phyloP scores from a whole-genome alignment of 2,113 vertebrate genomes.

The Laterallus jamaicensis region DNA sequence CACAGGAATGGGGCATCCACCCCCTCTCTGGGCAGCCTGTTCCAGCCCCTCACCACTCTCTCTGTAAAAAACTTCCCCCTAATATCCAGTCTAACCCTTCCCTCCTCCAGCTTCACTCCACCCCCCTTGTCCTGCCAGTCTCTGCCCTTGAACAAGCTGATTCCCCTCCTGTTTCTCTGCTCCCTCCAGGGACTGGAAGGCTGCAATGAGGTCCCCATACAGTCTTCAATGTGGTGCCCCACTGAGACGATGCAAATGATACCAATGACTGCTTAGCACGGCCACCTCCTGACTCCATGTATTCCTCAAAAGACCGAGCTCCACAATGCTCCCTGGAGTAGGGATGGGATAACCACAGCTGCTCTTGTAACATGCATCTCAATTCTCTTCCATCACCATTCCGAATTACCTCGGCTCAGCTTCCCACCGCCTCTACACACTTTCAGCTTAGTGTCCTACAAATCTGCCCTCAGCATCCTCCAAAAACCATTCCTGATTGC shows the following conservation, averaged over 20 bases:
- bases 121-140: no score
- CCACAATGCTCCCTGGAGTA: background rate
- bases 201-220: no score
- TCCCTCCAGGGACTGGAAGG: no score
- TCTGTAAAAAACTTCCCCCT: no score
- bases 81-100: no score
- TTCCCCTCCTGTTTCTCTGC: no score
- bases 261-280: background rate
- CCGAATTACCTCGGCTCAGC: background rate
- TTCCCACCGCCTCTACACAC: conserved; percentile 2
- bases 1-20: no score
- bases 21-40: no score
- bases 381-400: background rate
- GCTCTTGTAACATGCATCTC: background rate
- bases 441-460: background rate
- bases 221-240: background rate
- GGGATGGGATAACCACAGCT: fast-evolving
- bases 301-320: background rate
- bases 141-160: no score
- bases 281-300: fast-evolving
- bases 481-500: background rate
- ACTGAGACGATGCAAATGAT: background rate
- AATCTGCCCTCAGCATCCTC: conserved; percentile 16
- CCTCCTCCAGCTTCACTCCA: no score
- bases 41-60: no score